Evolutionary conservation across 35 echinoderm and acorn worm species (phyloP), one percentile per base, ranked within the genome.

Genomic region (Lytechinus pictus): DNA sequence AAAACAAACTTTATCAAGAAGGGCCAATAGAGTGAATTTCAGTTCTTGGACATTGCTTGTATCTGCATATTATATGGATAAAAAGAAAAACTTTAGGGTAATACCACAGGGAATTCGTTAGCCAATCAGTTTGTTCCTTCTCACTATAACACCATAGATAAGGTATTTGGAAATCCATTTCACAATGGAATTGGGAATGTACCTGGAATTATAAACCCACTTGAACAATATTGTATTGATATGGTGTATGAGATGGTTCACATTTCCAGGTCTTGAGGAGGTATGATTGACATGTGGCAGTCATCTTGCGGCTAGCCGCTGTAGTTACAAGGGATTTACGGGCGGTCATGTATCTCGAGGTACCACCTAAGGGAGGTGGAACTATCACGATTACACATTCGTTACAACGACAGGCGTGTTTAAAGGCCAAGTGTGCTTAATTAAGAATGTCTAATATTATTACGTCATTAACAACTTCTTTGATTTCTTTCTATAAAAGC

Each of bases 321-420:
- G 66, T 79, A 79, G 66, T 79, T 79, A 79, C 66, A 79, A 79
- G 66, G 66, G 66, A 79, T 79, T 79, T 79, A 79, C 66, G 66
- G 66, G 66, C 66, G 66, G 66, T 79, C 66, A 79, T n/a, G 66
- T 79, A 19, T 79, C 66, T 79, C 66, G 66, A 79, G 66, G 4
- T 24, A 79, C 66, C 19, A 79, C 66, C 66, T 7, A 79, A 79
- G 66, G 66, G 19, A 16, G 66, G 0, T 1, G 66, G 14, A n/a
- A 24, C 19, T 7, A 79, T 24, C 5, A 24, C 66, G 66, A 79
- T 79, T 79, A 79, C 57, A 9, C 56, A 58, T 58, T 58, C 0
- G 12, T 58, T 58, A 58, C 16, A 24, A 79, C 4, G 21, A 79
- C 19, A n/a, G 19, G 66, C n/a, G n/a, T 79, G 66, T 79, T 79